A percentile compares a stretch with the other conserved stretches of the same genome.
phyloP scores from a whole-genome alignment of 2,888 invertebrate species.

The Apoderus coryli region DNA sequence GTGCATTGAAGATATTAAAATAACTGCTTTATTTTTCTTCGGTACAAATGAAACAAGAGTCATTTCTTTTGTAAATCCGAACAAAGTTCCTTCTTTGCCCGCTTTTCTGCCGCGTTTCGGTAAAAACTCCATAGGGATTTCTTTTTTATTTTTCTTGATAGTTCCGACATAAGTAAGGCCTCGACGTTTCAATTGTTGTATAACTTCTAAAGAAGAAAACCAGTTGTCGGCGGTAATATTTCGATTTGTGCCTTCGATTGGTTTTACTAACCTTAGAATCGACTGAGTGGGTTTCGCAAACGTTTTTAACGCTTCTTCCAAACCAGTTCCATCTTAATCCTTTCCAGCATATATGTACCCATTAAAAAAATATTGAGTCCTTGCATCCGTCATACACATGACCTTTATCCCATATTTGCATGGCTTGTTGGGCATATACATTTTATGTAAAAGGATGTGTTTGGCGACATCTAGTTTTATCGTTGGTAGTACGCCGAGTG shows the following conservation, averaged over 20 bases:
- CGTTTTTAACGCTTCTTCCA: slow-evolving; percentile 5
- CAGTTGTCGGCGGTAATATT: slow-evolving; percentile 14
- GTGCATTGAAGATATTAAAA: slow-evolving; percentile 11
- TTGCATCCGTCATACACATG: slow-evolving; percentile 12
- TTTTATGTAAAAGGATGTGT: too few relatives aligned
- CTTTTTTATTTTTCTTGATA: slow-evolving; percentile 10
- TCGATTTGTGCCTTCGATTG: slow-evolving; percentile 17
- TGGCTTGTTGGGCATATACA: slow-evolving; percentile 14
- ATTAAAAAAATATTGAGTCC: slow-evolving; percentile 9
- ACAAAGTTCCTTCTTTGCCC: slow-evolving; percentile 2
- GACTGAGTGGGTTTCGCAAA: slow-evolving; percentile 11
- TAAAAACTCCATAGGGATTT: slow-evolving; percentile 10
- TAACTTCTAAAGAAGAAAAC: slow-evolving; percentile 10
- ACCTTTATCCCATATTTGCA: slow-evolving; percentile 15
- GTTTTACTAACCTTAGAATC: slow-evolving; percentile 14
- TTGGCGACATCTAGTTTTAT: too few relatives aligned
- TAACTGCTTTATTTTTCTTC: slow-evolving; percentile 8
- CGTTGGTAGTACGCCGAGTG: too few relatives aligned
- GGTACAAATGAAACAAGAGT: slow-evolving; percentile 10
- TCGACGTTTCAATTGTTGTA: slow-evolving; percentile 8
- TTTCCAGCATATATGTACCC: slow-evolving; percentile 6
- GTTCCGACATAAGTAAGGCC: slow-evolving; percentile 11
- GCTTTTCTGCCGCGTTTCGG: slow-evolving; percentile 6
- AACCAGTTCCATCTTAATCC: slow-evolving; percentile 5
- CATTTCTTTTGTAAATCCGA: slow-evolving; percentile 12